Evolutionary conservation across 2,888 invertebrate species (phyloP), one percentile per base, ranked within the genome.

Genomic region (Agonopterix alstromeriana): DNA sequence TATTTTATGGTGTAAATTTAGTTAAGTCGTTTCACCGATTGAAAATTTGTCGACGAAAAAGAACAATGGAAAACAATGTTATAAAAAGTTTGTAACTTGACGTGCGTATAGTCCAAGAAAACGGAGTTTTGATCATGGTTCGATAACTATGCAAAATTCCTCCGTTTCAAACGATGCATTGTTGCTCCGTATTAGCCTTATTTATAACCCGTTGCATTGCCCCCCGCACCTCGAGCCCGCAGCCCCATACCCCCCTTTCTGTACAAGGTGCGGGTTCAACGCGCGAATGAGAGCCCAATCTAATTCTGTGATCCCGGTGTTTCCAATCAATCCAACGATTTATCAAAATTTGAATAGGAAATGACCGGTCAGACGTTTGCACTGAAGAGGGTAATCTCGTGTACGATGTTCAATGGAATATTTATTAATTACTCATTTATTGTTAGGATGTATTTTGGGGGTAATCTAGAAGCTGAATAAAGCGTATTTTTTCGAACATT

Each of bases 251-350:
- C 47, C 43, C 11, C 35, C 42, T 7, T 8, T 50, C 52, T 56
- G 49, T 52, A 53, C 55, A 51, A 60, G 56, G 58, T 53, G 61
- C 56, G 50, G 53, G 53, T 56, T 57, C 58, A 61, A 67, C 47
- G 61, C 53, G 56, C 55, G 46, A 53, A 50, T 50, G 50, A 63
- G 63, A 60, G 58, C 59, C 58, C 57, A 69, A 70, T 71, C 70
- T 69, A 74, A 73, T 69, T 71, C 66, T 57, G 61, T 59, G 55
- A 67, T 63, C 60, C 63, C 60, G 58, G 61, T 65, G 64, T 62
- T 66, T 70, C 63, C 65, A 63, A 70, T 69, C 70, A 71, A 56
- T 64, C 57, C 54, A 56, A 48, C 63, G 61, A 62, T 63, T 67
- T 61, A 70, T 69, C 63, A 62, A 61, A 66, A 65, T 65, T 65